These are phyloP conservation scores for Drosophila erecta DNA, from an alignment of 1,140 invertebrate genomes.

Conservation along the genomic window DNA sequence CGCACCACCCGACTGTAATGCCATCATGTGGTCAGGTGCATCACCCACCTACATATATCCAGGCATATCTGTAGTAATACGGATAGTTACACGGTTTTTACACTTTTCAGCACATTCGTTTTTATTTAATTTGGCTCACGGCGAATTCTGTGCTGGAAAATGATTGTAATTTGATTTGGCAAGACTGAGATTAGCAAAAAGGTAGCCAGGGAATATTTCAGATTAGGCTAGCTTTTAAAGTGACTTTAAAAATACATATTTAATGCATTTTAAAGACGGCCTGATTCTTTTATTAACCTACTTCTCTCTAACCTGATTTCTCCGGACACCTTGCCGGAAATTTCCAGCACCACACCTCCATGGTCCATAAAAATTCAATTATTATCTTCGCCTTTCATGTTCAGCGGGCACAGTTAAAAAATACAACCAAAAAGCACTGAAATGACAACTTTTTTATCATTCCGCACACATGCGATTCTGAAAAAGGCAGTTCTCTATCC, in stretches of 20 bases:
- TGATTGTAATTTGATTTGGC: too few relatives aligned
- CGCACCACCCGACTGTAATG: slow-evolving; percentile 34
- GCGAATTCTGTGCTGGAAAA: not conserved
- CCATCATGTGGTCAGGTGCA: slow-evolving; percentile 60
- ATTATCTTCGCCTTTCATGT: slow-evolving; percentile 55
- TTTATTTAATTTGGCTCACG: slow-evolving; percentile 62
- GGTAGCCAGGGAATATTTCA: too few relatives aligned
- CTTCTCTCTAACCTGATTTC: slow-evolving; percentile 26
- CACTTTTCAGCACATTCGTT: slow-evolving; percentile 44
- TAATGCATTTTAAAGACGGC: not conserved
- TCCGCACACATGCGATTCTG: slow-evolving; percentile 8
- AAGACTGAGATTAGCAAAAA: too few relatives aligned
- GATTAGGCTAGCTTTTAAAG: too few relatives aligned
- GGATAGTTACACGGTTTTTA: slow-evolving; percentile 39
- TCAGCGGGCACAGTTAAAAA: slow-evolving; percentile 41
- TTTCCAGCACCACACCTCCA: slow-evolving; percentile 11
- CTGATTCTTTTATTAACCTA: not conserved
- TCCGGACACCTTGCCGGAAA: slow-evolving; percentile 11
- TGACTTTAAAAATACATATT: too few relatives aligned
- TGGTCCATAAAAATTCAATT: slow-evolving; percentile 66
- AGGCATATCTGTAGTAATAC: not conserved
- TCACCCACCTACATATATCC: not conserved
- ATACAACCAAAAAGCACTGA: slow-evolving; percentile 22
- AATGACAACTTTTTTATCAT: slow-evolving; percentile 38
- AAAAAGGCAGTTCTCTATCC: slow-evolving; percentile 9